Base-by-base conservation (phyloP, 2,797 vertebrate genomes). In the Sebastes hubbsi region DNA sequence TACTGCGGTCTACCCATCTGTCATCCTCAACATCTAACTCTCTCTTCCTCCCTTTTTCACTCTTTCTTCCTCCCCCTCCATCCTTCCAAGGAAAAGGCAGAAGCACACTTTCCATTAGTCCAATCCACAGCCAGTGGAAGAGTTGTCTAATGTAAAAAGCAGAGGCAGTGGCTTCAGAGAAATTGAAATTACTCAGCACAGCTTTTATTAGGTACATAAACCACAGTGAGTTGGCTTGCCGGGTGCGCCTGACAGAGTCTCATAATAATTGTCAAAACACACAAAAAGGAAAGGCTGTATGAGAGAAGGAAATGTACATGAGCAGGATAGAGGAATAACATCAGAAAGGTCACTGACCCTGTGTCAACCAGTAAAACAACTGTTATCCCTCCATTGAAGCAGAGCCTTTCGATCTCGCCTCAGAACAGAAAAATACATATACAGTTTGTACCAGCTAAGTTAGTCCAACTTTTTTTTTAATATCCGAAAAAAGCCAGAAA, bases 171-270 rank as follows among this genome's bases (percentile, higher is more conserved):
- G 61, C 77, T 92, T 90, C 80, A 88, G 76, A 89, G 77, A 85
- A 93, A 91, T 80, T 91, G 62, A 92, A 94, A 94, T 94, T 84
- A 93, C 91, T 88, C 87, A 83, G 84, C 79, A 77, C 77, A 36
- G 79, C 80, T 93, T 94, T 94, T 92, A 93, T 90, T 86, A 88
- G 77, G 65, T 78, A 88, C 88, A 92, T 93, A 91, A 93, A 92
- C 79, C 86, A 81, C 80, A 67, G 82, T 72, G 81, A 89, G 81
- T 83, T 90, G 87, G 84, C 78, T 81, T 87, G 81, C 75, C 74
- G 66, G 46, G 72, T 81, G 83, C 78, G 64, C 78, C 85, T 90
- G 82, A 93, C 86, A 83, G 80, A 81, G 52, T 80, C 72, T 83
- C 85, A 91, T 89, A 92, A 88, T 82, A 91, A 88, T 82, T 91